Evolutionary conservation across 2,797 vertebrate species (phyloP).

Genomic region (Enteromius argenteus): DNA sequence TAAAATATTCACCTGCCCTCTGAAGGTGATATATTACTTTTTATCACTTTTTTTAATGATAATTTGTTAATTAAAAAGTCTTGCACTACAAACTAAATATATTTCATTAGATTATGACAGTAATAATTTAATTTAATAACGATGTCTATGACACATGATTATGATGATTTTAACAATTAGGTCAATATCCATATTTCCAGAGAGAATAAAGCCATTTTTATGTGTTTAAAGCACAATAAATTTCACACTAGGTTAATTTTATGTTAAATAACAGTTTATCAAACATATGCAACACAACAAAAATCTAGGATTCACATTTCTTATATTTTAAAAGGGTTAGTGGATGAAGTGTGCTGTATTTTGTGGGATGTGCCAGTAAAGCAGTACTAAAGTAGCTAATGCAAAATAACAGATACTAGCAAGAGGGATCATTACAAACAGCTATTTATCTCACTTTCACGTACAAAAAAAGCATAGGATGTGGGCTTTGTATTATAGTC

Average conservation of each 20-base stretch:
- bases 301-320: neutral
- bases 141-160: neutral
- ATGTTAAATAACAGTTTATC: neutral
- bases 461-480: neutral
- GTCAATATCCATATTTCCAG: neutral
- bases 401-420: neutral
- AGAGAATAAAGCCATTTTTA: neutral
- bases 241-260: neutral
- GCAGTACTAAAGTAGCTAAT: neutral
- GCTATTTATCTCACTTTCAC: neutral
- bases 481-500: neutral
- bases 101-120: neutral
- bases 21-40: neutral
- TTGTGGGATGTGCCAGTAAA: neutral
- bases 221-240: neutral
- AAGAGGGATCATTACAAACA: neutral
- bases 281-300: neutral
- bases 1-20: neutral
- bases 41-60: neutral
- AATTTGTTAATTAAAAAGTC: neutral
- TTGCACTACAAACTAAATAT: neutral
- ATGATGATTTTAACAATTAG: neutral
- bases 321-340: neutral
- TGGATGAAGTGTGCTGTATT: neutral
- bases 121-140: neutral